A percentile compares a stretch with the other conserved stretches of the same genome.
These are phyloP conservation scores for Tachysurus fulvidraco DNA, from an alignment of 2,113 vertebrate genomes.

Conservation along the genomic window DNA sequence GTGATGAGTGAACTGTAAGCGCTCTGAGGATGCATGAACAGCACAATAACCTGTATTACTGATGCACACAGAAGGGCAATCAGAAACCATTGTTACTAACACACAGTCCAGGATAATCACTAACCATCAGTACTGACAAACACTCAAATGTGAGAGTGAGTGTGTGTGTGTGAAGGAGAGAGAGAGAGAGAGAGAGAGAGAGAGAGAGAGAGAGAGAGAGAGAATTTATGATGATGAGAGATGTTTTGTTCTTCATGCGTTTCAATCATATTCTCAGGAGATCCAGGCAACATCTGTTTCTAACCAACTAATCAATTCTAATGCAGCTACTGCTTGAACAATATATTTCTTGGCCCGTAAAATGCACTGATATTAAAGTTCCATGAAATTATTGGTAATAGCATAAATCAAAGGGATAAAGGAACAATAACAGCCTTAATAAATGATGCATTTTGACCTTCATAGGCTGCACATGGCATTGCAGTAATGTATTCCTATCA, in stretches of 20 bases:
- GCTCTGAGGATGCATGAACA: not conserved
- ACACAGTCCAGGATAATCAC: not conserved
- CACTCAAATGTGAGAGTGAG: not conserved
- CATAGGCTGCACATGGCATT: not conserved
- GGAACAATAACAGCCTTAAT: not conserved
- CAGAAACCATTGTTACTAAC: not conserved
- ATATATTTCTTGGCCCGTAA: not conserved
- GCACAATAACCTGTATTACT: not conserved
- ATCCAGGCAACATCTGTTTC: constrained; percentile 47
- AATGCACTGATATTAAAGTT: not conserved
- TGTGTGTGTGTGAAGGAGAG: not conserved
- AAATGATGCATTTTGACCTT: not conserved
- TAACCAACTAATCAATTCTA: constrained; percentile 50
- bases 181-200: constrained; percentile 22
- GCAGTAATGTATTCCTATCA: not conserved
- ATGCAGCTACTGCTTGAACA: not conserved
- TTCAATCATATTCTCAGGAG: constrained; percentile 47
- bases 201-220: not conserved
- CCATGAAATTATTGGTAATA: not conserved
- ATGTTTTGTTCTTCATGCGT: constrained; percentile 39
- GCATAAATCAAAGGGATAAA: not conserved
- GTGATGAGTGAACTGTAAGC: not conserved
- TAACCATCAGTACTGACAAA: not conserved
- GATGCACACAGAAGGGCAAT: not conserved
- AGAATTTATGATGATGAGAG: not conserved